These are phyloP conservation scores for Eulacestoma nigropectus DNA, from an alignment of 2,113 vertebrate genomes.

Conservation along the genomic window DNA sequence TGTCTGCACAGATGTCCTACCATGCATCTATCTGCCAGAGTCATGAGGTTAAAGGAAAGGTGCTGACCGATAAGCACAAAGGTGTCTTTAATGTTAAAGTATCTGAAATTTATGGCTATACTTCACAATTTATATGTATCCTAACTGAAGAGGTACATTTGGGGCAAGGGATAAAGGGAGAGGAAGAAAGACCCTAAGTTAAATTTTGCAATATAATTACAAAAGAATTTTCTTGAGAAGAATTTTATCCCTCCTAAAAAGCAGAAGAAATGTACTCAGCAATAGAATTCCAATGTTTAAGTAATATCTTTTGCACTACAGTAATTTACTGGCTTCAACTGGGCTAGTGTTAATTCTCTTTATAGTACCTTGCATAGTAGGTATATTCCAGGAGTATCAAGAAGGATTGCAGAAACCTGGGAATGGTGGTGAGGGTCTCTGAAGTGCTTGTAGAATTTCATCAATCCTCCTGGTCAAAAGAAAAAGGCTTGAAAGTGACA, in stretches of 20 bases:
- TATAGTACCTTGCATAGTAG: not conserved
- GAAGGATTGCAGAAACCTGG: not conserved
- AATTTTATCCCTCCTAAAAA: not conserved
- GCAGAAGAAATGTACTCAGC: not conserved
- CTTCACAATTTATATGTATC: not conserved
- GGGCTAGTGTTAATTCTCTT: not conserved
- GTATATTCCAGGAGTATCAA: not conserved
- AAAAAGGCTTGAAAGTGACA: not conserved
- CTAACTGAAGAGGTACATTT: not conserved
- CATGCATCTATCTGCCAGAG: slow-evolving; percentile 9
- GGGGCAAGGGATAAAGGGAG: not conserved
- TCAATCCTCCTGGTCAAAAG: not conserved
- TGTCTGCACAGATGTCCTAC: too few species aligned
- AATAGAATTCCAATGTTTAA: not conserved
- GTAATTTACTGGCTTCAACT: not conserved
- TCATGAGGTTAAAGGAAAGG: slow-evolving; percentile 27
- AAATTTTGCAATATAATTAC: not conserved
- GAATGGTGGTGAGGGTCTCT: not conserved
- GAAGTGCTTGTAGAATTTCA: not conserved
- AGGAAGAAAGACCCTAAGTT: not conserved
- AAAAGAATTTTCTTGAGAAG: not conserved
- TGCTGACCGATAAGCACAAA: slow-evolving; percentile 2
- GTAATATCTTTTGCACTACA: not conserved
- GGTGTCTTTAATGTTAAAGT: not conserved
- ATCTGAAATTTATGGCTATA: not conserved